Evolutionary conservation across 2,797 vertebrate species (phyloP).

Genomic region (Poecilia gillii): DNA sequence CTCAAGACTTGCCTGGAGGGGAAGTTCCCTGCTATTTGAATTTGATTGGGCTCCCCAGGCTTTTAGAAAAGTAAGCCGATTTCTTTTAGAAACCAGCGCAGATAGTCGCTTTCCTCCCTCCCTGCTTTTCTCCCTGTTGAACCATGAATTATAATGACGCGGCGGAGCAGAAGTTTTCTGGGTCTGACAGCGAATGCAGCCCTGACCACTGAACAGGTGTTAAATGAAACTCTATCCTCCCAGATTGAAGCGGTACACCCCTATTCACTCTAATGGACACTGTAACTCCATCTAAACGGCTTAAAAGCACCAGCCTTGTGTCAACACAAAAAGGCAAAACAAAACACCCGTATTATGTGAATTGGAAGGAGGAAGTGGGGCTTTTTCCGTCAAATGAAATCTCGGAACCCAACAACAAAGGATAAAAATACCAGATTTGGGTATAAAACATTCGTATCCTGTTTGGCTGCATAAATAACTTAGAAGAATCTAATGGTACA

Average conservation of each 20-base stretch:
- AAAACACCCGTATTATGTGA: constrained; percentile 30
- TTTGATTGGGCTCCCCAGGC: constrained; percentile 79
- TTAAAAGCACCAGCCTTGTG: constrained; percentile 54
- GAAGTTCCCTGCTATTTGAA: constrained; percentile 68
- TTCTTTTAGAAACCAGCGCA: constrained; percentile 71
- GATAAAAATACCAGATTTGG: background rate
- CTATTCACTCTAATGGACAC: constrained; percentile 49
- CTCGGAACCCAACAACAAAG: background rate
- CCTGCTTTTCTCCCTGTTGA: constrained; percentile 62
- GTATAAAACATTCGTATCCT: background rate
- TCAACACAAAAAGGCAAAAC: constrained; percentile 66
- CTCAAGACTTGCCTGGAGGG: constrained; percentile 67
- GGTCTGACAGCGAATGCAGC: constrained; percentile 35
- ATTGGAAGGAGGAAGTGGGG: background rate
- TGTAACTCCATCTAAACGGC: constrained; percentile 52
- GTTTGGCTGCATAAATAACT: background rate
- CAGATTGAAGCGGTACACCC: constrained; percentile 25
- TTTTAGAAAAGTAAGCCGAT: constrained; percentile 77
- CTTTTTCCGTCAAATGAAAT: background rate
- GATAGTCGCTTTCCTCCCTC: constrained; percentile 58
- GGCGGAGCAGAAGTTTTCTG: constrained; percentile 45
- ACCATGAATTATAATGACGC: constrained; percentile 64
- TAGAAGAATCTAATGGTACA: background rate
- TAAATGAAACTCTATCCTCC: constrained; percentile 54
- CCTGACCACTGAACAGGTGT: constrained; percentile 67